Evolutionary conservation across 2,888 invertebrate genomes (phyloP).

Genomic region (Conistra vaccinii): DNA sequence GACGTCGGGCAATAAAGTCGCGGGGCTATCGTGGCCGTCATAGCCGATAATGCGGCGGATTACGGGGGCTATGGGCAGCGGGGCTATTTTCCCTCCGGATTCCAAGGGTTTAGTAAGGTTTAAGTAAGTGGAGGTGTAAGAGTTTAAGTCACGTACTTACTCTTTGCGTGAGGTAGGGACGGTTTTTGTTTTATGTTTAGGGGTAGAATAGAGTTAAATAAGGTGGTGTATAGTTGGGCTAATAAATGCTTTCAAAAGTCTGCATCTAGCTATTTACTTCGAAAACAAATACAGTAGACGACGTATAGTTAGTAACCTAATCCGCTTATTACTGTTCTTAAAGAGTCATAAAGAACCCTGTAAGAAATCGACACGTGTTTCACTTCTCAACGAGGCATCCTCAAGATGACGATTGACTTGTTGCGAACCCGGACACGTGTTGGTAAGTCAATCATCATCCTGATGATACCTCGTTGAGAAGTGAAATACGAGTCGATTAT

Average conservation of each 20-base stretch:
- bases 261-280: background rate
- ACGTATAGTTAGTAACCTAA: too few species aligned
- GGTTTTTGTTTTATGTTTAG: constrained; percentile 43
- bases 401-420: too few species aligned
- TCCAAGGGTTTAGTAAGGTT: constrained; percentile 48
- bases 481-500: too few species aligned
- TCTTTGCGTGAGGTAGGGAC: constrained; percentile 17
- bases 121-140: constrained; percentile 58
- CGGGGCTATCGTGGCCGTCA: constrained; percentile 54
- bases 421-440: too few species aligned
- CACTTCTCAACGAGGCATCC: too few species aligned
- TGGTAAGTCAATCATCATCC: too few species aligned
- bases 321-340: too few species aligned
- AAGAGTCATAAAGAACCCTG: too few species aligned
- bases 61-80: constrained; percentile 41
- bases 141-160: constrained; percentile 57
- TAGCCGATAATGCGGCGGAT: constrained; percentile 65
- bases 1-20: constrained; percentile 59
- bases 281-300: too few species aligned
- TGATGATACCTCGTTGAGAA: too few species aligned
- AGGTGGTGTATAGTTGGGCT: background rate
- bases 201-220: too few species aligned
- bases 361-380: too few species aligned
- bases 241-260: background rate
- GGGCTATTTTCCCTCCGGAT: constrained; percentile 50